Evolutionary conservation across 1,140 invertebrate genomes (phyloP).

Genomic region (Anagrus nilaparvatae): DNA sequence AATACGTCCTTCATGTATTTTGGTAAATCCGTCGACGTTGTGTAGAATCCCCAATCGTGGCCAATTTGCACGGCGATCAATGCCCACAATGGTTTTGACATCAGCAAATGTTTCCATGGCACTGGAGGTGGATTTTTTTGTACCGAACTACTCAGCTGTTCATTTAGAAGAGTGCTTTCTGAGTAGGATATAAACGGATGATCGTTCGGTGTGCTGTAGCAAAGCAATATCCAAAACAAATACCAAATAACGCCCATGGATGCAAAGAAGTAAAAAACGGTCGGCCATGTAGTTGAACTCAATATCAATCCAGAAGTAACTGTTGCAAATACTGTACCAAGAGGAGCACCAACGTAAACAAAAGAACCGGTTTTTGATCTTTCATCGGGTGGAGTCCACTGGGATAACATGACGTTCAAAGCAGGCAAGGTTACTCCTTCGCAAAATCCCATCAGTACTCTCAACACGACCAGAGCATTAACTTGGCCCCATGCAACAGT

Average conservation of each 20-base stretch:
- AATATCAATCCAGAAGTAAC: slow-evolving; percentile 61
- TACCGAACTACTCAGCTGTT: slow-evolving; percentile 47
- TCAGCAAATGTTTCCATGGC: slow-evolving; percentile 64
- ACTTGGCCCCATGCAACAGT: slow-evolving; percentile 47
- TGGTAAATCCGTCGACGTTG: slow-evolving; percentile 83
- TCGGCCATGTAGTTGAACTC: slow-evolving; percentile 59
- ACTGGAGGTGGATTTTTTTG: slow-evolving; percentile 48
- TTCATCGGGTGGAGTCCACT: slow-evolving; percentile 64
- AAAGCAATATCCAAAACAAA: slow-evolving; percentile 58
- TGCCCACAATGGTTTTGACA: slow-evolving; percentile 65
- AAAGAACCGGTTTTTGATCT: slow-evolving; percentile 62
- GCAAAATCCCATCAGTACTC: slow-evolving; percentile 61
- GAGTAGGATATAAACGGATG: slow-evolving; percentile 76
- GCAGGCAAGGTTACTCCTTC: slow-evolving; percentile 72
- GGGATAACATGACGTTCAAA: slow-evolving; percentile 58
- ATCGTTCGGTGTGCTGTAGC: slow-evolving; percentile 64
- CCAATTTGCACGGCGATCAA: slow-evolving; percentile 64
- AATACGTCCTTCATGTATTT: slow-evolving; percentile 86
- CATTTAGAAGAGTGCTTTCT: slow-evolving; percentile 65
- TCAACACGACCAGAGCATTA: slow-evolving; percentile 51
- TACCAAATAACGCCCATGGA: slow-evolving; percentile 63
- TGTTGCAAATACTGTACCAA: slow-evolving; percentile 72
- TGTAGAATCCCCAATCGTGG: slow-evolving; percentile 94
- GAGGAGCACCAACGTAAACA: slow-evolving; percentile 60
- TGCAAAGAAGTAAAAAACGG: slow-evolving; percentile 78